Conservation (phyloP, 2,888 invertebrate species). For the Nasonovia ribisnigri region DNA sequence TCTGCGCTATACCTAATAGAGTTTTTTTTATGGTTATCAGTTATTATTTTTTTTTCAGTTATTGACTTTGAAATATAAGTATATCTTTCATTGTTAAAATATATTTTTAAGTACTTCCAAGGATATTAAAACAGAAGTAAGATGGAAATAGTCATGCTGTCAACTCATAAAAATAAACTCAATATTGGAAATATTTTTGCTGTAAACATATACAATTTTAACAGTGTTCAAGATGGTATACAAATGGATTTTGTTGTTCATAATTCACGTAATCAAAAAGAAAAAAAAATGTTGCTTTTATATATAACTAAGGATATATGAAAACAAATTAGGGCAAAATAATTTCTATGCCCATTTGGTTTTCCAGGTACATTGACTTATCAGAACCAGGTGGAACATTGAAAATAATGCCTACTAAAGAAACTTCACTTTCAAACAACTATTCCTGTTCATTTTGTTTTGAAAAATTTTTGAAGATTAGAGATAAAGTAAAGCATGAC, state of each 20-base stretch:
- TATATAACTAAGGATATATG: conserved; percentile 27
- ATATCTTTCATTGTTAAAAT: neutral
- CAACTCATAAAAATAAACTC: conserved; percentile 25
- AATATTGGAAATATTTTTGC: conserved; percentile 43
- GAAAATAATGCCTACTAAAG: conserved; percentile 38
- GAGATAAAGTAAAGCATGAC: conserved; percentile 69
- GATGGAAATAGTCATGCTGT: conserved; percentile 49
- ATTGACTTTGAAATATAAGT: neutral
- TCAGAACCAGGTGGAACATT: conserved; percentile 37
- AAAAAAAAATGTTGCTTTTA: conserved; percentile 3
- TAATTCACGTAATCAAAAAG: neutral
- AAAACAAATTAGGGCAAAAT: conserved; percentile 54
- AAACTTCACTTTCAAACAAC: conserved; percentile 31
- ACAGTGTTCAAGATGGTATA: conserved; percentile 64
- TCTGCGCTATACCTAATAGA: neutral
- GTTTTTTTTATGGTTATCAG: conserved; percentile 2
- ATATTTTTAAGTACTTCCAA: conserved; percentile 38
- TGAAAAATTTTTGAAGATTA: conserved; percentile 69
- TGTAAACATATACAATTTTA: conserved; percentile 51
- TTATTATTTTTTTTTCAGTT: conserved; percentile 40
- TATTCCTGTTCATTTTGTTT: conserved; percentile 67
- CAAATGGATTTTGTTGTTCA: conserved; percentile 61
- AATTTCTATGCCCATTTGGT: conserved; percentile 59
- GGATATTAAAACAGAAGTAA: conserved; percentile 35
- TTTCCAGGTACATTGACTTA: conserved; percentile 54